A percentile compares a stretch with the other conserved stretches of the same genome.
phyloP scores from a whole-genome alignment of 2,113 vertebrate genomes.

The Xiphophorus maculatus region DNA sequence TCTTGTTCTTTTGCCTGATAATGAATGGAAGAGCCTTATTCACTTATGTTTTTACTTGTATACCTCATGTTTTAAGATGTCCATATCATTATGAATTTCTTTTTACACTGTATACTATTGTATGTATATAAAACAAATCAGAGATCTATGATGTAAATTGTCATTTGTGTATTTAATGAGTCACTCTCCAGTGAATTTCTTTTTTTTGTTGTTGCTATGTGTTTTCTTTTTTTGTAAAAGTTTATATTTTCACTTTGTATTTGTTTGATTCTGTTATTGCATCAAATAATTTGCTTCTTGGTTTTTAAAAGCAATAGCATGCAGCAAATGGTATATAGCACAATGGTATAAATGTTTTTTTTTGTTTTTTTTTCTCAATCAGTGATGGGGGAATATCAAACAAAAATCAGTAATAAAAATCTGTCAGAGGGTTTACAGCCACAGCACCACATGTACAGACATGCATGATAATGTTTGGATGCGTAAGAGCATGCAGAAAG shows the following conservation, averaged over 20 bases:
- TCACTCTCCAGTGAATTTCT: constrained; percentile 69
- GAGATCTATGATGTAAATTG: constrained; percentile 77
- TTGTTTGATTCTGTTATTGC: constrained; percentile 79
- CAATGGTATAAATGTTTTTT: constrained; percentile 83
- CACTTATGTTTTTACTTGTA: constrained; percentile 88
- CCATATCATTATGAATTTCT: constrained; percentile 74
- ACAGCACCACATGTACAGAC: constrained; percentile 57
- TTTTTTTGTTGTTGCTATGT: constrained; percentile 57
- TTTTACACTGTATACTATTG: constrained; percentile 82
- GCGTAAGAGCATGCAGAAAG: constrained; percentile 66
- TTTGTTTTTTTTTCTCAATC: constrained; percentile 44
- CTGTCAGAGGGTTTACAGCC: constrained; percentile 73
- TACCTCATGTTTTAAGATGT: constrained; percentile 87
- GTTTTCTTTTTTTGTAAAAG: constrained; percentile 71
- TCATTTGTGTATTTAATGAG: constrained; percentile 75
- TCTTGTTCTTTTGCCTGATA: constrained; percentile 78
- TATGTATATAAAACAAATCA: constrained; percentile 78
- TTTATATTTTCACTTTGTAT: constrained; percentile 70
- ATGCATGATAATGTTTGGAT: constrained; percentile 65
- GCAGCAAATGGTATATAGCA: constrained; percentile 92
- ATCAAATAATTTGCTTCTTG: constrained; percentile 79
- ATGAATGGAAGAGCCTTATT: constrained; percentile 92
- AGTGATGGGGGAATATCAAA: constrained; percentile 80
- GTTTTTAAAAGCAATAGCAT: constrained; percentile 96
- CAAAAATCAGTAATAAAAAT: constrained; percentile 66